Evolutionary conservation across 2,113 vertebrate genomes (phyloP).

Genomic region (Indicator indicator): DNA sequence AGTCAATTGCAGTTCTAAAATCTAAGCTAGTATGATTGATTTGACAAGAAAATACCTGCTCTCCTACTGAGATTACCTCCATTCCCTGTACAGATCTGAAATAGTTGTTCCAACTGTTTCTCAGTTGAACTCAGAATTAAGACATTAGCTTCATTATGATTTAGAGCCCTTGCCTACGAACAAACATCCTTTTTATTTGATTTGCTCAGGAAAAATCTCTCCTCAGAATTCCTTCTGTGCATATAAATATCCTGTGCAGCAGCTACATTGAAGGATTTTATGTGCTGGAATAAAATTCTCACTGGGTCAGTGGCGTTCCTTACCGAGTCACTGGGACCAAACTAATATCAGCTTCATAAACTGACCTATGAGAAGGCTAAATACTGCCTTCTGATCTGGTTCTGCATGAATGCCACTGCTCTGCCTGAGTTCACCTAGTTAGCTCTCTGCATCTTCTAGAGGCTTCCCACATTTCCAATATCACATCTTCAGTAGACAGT

Average conservation of each 20-base stretch:
- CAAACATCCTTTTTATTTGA: background rate
- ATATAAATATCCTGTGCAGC: background rate
- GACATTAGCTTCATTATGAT: background rate
- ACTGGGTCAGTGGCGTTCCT: background rate
- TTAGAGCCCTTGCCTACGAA: background rate
- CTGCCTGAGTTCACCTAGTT: background rate
- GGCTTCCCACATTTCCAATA: background rate
- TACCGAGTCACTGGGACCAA: background rate
- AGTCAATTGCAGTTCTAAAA: background rate
- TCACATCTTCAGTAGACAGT: background rate
- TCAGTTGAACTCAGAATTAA: background rate
- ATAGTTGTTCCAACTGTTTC: background rate
- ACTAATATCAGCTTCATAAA: background rate
- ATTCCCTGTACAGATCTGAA: background rate
- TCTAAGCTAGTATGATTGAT: background rate
- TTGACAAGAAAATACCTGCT: background rate
- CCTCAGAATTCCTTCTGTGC: background rate
- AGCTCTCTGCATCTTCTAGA: background rate
- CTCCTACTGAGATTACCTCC: background rate
- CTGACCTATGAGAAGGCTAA: background rate
- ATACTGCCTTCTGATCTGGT: background rate
- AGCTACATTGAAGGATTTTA: background rate
- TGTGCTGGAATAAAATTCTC: background rate
- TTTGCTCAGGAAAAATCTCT: background rate
- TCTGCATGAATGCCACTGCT: background rate